Conservation (phyloP, 2,113 vertebrate genomes). For the Labeo rohita region DNA sequence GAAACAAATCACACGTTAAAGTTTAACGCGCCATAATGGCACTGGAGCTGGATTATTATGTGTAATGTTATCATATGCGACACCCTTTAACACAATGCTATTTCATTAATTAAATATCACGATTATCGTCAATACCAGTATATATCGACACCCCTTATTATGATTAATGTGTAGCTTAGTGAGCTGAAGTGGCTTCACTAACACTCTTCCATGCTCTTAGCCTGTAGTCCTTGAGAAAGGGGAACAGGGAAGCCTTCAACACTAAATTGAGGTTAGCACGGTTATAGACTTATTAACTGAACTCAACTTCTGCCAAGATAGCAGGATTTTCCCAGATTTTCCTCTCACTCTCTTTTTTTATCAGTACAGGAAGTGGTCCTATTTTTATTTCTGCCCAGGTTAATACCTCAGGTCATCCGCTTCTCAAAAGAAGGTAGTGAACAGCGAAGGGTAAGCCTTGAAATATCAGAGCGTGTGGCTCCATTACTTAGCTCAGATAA, state of each 20-base stretch:
- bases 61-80: too few relatives aligned
- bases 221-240: not conserved
- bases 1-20: too few relatives aligned
- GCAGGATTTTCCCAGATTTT: conserved; percentile 26
- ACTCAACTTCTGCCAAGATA: conserved; percentile 16
- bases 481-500: conserved; percentile 72
- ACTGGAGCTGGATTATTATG: too few relatives aligned
- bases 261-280: conserved; percentile 29
- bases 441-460: conserved; percentile 65
- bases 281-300: conserved; percentile 30
- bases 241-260: conserved; percentile 3
- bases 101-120: too few relatives aligned
- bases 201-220: not conserved
- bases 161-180: not conserved
- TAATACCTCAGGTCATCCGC: conserved; percentile 70
- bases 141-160: not conserved
- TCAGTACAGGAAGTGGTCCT: conserved; percentile 57
- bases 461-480: conserved; percentile 65
- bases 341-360: conserved; percentile 57
- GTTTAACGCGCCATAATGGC: too few relatives aligned
- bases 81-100: too few relatives aligned
- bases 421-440: conserved; percentile 73
- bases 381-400: conserved; percentile 63
- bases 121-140: too few relatives aligned
- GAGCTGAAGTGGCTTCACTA: not conserved